Base-by-base conservation (phyloP, 2,113 vertebrate genomes). In the Hystrix cristata region DNA sequence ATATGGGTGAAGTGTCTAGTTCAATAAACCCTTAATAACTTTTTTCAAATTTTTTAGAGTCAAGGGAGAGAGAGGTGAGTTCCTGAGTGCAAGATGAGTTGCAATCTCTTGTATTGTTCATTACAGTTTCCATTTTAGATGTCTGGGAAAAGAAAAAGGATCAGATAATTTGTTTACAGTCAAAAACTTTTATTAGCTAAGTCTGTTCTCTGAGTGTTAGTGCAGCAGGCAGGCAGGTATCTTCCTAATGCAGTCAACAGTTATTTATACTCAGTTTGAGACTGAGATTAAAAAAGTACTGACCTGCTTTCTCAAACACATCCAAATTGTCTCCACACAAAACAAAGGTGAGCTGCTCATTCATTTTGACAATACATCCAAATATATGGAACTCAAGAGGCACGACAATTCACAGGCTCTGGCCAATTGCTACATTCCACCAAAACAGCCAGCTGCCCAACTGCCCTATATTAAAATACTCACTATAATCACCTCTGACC, bases 11-110 rank as follows among this genome's bases (percentile, higher is more conserved):
- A 91, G 14, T 55, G 25, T 95, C 84, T 94, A 38, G 60, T 69
- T 96, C 79, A 96, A 74, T 90, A 72, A 93, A 31, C 6, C 11
- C 62, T 71, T 91, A 96, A 92, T 90, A 76, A 95, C n/a, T 34
- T 81, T 78, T 65, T 69, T 65, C 53, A 43, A 38, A 21, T 27
- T 55, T 94, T 60, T 95, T 59, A 92, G 16, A 95, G 29, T 62
- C 67, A 34, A 14, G 23, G 38, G 60, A 80, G 38, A 94, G 8
- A 80, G 7, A 81, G 83, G 3, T 18, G 3, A 80, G 46, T 21
- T 69, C 7, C 6, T 25, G 25, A 83, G 95, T 96, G 91, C 64
- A 71, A 11, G 34, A 5, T 69, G 72, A 83, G 29, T 43, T 83
- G 5, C 62, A 94, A 46, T 55, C 16, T 93, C 76, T 13, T 29